A percentile compares a stretch with the other conserved stretches of the same genome.
Evolutionary conservation across 37 sponge, comb jelly and placozoan species (phyloP).

Genomic region (Aplysina aerophoba): DNA sequence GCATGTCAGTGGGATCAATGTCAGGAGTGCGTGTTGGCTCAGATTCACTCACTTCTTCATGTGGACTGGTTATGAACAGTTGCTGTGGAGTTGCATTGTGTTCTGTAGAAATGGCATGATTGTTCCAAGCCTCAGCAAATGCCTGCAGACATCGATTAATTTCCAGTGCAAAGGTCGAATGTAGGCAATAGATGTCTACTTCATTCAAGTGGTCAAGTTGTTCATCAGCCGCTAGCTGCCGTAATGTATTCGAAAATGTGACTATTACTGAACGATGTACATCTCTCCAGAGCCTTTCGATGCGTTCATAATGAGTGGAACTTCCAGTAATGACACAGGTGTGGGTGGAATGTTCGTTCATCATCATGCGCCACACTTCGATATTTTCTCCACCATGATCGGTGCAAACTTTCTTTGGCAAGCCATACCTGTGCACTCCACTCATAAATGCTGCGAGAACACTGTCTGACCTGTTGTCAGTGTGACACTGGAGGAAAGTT

Average conservation of each 20-base stretch:
- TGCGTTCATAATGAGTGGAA: constrained; percentile 27
- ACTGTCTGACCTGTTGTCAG: not conserved
- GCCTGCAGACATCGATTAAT: constrained; percentile 4
- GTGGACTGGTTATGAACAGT: constrained; percentile 6
- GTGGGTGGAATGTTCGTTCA: not conserved
- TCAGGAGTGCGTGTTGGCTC: too few relatives aligned
- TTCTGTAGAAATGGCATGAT: constrained; percentile 40
- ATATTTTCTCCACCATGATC: constrained; percentile 18
- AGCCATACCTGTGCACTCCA: not conserved
- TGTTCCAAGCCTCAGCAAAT: constrained; percentile 33
- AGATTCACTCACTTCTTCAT: too few relatives aligned
- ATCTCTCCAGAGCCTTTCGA: constrained; percentile 27
- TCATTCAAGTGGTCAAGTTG: constrained; percentile 7
- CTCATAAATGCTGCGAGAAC: not conserved
- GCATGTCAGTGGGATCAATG: too few relatives aligned
- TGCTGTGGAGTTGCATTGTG: constrained; percentile 18
- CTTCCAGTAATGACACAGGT: constrained; percentile 31
- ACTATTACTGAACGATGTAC: constrained; percentile 3
- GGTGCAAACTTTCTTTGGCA: not conserved
- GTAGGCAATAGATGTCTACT: constrained; percentile 1
- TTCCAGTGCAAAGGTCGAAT: not conserved
- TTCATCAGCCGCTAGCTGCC: constrained; percentile 17
- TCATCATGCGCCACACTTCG: constrained; percentile 26
- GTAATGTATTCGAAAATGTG: constrained; percentile 6
- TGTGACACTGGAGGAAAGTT: constrained; percentile 10